Conservation (phyloP, 2,113 vertebrate species). For the Odocoileus hemionus region DNA sequence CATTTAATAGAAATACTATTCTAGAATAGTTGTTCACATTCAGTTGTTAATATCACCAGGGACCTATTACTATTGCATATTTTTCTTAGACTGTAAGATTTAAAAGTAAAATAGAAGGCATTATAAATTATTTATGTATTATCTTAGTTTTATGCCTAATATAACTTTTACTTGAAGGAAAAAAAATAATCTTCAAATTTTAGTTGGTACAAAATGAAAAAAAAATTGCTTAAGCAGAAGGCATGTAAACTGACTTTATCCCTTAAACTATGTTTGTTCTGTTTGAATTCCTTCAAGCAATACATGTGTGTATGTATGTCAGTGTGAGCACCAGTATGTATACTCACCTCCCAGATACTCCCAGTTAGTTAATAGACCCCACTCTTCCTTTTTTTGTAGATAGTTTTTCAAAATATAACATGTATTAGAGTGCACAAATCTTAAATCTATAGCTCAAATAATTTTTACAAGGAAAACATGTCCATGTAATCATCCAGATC, state of each 20-base stretch:
- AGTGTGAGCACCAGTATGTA: not conserved
- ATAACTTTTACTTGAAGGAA: constrained; percentile 50
- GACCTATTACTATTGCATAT: constrained; percentile 43
- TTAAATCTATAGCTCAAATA: not conserved
- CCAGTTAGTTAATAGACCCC: not conserved
- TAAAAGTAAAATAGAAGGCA: constrained; percentile 56
- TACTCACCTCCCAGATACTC: not conserved
- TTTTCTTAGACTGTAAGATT: constrained; percentile 58
- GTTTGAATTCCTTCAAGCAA: not conserved
- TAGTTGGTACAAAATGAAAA: constrained; percentile 21
- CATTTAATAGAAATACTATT: constrained; percentile 26
- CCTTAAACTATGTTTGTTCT: constrained; percentile 27
- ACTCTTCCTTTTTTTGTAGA: not conserved
- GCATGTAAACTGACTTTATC: not conserved
- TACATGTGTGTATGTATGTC: not conserved
- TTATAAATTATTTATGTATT: constrained; percentile 53
- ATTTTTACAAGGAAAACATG: not conserved
- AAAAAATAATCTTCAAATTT: constrained; percentile 48
- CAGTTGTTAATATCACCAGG: constrained; percentile 44
- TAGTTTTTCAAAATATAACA: not conserved
- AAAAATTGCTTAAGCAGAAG: not conserved
- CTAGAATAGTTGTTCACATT: constrained; percentile 40
- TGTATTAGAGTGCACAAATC: not conserved
- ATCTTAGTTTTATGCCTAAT: constrained; percentile 30
- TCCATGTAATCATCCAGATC: not conserved